A percentile compares a stretch with the other conserved stretches of the same genome.
Evolutionary conservation across 2,888 invertebrate species (phyloP).

Genomic region (Microctonus aethiopoides): DNA sequence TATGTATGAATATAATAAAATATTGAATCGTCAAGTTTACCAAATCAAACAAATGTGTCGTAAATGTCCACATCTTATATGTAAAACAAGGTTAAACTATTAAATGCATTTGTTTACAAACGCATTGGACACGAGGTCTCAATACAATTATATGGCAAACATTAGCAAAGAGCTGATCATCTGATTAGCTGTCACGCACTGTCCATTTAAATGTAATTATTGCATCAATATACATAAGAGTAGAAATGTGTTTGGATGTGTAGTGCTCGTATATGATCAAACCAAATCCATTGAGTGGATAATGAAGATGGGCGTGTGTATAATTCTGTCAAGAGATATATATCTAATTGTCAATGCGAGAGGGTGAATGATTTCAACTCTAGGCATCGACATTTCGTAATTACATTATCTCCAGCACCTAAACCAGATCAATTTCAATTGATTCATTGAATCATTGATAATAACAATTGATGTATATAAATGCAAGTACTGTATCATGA

Average conservation of each 20-base stretch:
- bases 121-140: slow-evolving; percentile 14
- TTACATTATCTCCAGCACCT: neutral
- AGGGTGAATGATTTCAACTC: no score
- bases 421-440: neutral
- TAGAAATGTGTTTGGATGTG: no score
- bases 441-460: neutral
- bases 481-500: neutral
- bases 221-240: neutral
- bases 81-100: neutral
- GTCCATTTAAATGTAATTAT: neutral
- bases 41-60: slow-evolving; percentile 8
- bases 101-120: slow-evolving; percentile 12
- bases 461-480: neutral
- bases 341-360: no score
- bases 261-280: no score
- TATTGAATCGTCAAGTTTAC: neutral
- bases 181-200: no score
- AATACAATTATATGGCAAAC: neutral
- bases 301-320: slow-evolving; percentile 1
- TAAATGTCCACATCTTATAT: neutral
- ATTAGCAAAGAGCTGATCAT: neutral
- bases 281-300: no score
- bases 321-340: neutral
- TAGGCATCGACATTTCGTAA: neutral
- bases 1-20: neutral